phyloP scores from a whole-genome alignment of 2,888 invertebrate genomes.

The Ophion obscuratus region DNA sequence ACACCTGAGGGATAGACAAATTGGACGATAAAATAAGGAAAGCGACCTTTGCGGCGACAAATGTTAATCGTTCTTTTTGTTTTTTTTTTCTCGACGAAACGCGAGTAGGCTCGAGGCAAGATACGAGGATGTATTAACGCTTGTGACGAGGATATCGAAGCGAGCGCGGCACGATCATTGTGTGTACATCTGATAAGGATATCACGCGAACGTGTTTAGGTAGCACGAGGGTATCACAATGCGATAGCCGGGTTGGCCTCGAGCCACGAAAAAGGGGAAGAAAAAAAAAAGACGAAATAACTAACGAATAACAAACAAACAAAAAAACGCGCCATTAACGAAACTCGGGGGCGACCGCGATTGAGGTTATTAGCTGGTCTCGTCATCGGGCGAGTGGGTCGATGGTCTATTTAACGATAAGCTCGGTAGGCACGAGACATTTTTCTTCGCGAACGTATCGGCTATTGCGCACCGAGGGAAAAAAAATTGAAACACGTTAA shows the following conservation, averaged over 20 bases:
- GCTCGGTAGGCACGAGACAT: background rate
- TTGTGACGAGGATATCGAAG: background rate
- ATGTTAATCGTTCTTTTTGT: background rate
- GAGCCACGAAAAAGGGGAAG: background rate
- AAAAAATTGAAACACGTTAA: background rate
- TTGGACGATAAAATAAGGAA: background rate
- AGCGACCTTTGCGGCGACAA: background rate
- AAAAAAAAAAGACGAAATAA: background rate
- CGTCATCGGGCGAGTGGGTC: background rate
- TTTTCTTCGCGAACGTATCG: background rate
- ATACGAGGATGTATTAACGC: background rate
- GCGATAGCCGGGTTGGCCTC: background rate
- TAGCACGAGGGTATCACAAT: background rate
- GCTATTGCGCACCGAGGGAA: background rate
- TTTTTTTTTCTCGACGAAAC: background rate
- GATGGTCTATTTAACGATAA: background rate
- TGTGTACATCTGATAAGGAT: background rate
- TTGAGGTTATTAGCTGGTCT: background rate
- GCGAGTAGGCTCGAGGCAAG: background rate
- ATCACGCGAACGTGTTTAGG: background rate
- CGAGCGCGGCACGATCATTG: background rate
- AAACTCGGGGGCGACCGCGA: background rate
- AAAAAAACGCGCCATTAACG: background rate
- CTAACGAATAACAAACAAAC: background rate
- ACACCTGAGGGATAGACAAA: constrained; percentile 54